A percentile compares a stretch with the other conserved stretches of the same genome.
Conservation (phyloP, 2,113 vertebrate genomes). For the Mola mola region DNA sequence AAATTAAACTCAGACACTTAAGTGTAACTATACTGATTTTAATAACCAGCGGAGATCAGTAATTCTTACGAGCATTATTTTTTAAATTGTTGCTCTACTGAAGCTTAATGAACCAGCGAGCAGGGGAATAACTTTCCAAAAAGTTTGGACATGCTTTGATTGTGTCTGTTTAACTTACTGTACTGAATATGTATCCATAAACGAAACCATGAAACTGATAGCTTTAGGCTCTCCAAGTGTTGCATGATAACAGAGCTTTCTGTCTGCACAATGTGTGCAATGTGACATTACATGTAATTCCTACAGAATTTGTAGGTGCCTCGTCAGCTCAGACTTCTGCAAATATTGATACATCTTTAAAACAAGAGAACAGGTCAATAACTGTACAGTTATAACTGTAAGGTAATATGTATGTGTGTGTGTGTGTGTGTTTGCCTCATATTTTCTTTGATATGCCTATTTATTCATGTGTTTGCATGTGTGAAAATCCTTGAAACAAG, state of each 20-base stretch:
- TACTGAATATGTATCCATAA: no score
- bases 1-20: no score
- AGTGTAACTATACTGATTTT: no score
- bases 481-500: constrained; percentile 41
- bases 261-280: constrained; percentile 1
- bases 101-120: background rate
- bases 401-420: constrained; percentile 20
- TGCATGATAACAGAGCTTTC: background rate
- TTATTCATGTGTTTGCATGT: constrained; percentile 13
- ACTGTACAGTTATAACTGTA: constrained; percentile 15
- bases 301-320: background rate
- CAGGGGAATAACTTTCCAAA: background rate
- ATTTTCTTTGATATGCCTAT: constrained; percentile 5
- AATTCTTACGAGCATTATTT: background rate
- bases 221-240: no score
- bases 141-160: background rate
- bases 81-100: background rate
- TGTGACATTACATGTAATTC: background rate
- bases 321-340: background rate
- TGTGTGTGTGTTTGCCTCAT: constrained; percentile 24
- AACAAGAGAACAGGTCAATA: constrained; percentile 23
- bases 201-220: no score
- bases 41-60: background rate
- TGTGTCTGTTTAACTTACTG: background rate
- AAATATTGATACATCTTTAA: constrained; percentile 28